These are phyloP conservation scores for Tachysurus fulvidraco DNA, from an alignment of 2,113 vertebrate species.

Conservation along the genomic window DNA sequence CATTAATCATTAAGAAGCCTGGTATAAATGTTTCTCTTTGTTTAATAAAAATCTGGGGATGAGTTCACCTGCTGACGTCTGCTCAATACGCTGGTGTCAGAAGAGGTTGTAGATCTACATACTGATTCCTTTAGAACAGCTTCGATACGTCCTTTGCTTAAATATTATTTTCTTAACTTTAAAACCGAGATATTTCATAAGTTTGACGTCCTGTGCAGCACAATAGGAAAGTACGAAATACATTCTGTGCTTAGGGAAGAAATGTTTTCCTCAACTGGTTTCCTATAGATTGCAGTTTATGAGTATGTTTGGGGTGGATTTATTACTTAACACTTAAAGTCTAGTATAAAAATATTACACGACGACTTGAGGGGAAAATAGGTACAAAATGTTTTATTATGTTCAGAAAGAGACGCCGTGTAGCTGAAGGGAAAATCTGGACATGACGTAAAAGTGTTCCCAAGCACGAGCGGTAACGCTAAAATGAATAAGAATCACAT, in stretches of 20 bases:
- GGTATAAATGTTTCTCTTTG: not conserved
- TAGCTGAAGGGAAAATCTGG: slow-evolving; percentile 27
- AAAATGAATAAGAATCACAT: slow-evolving; percentile 1
- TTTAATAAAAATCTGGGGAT: not conserved
- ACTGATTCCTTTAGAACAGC: not conserved
- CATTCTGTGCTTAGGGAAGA: not conserved
- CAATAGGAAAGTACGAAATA: not conserved
- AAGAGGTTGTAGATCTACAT: not conserved
- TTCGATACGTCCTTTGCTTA: not conserved
- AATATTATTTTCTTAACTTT: not conserved
- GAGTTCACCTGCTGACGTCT: not conserved
- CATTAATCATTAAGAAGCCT: not conserved
- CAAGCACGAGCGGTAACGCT: not conserved
- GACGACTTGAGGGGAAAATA: slow-evolving; percentile 14
- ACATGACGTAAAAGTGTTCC: slow-evolving; percentile 7
- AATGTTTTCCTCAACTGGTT: not conserved
- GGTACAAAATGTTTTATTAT: slow-evolving; percentile 68
- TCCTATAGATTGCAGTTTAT: not conserved
- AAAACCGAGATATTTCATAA: not conserved
- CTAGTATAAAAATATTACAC: not conserved
- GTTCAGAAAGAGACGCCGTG: slow-evolving; percentile 25
- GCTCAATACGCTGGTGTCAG: not conserved
- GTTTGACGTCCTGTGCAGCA: not conserved
- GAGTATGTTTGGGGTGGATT: not conserved
- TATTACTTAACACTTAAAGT: not conserved